Percentiles rank a stretch among this genome's conserved stretches.
These are phyloP conservation scores for Leptestheria dahalacensis DNA, from an alignment of 1,140 invertebrate genomes.

Conservation along the genomic window DNA sequence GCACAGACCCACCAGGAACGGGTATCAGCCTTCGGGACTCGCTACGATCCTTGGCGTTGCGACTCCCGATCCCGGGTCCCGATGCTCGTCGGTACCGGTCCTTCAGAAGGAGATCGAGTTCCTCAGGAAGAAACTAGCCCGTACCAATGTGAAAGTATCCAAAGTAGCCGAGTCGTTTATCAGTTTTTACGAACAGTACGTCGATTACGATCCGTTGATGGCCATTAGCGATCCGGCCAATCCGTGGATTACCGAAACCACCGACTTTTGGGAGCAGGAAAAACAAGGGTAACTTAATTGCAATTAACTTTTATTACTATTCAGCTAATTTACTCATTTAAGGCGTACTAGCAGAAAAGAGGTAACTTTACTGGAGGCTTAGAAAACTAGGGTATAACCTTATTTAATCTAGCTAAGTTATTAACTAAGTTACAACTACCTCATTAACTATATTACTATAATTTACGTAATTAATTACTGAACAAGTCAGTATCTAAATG, in stretches of 20 bases:
- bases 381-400: no score
- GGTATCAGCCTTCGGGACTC: no score
- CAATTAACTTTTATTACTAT: slow-evolving; percentile 21
- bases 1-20: no score
- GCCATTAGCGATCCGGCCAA: slow-evolving; percentile 79
- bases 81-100: slow-evolving; percentile 41
- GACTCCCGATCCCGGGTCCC: slow-evolving; percentile 40
- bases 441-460: no score
- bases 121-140: slow-evolving; percentile 59
- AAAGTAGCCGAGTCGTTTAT: slow-evolving; percentile 89
- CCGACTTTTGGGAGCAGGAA: slow-evolving; percentile 92
- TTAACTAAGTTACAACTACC: no score
- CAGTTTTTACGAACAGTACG: slow-evolving; percentile 89
- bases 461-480: no score
- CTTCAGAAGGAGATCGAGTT: slow-evolving; percentile 43
- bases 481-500: no score
- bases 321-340: no score
- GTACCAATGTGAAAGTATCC: slow-evolving; percentile 85
- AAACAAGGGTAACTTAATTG: slow-evolving; percentile 51
- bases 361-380: no score
- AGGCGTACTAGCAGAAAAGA: no score
- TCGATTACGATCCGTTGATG: slow-evolving; percentile 87
- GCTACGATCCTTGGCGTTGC: no score
- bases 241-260: slow-evolving; percentile 91
- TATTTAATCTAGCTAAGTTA: no score